Evolutionary conservation across 2,113 vertebrate species (phyloP), one percentile per base, ranked within the genome.

Genomic region (Labrus mixtus): DNA sequence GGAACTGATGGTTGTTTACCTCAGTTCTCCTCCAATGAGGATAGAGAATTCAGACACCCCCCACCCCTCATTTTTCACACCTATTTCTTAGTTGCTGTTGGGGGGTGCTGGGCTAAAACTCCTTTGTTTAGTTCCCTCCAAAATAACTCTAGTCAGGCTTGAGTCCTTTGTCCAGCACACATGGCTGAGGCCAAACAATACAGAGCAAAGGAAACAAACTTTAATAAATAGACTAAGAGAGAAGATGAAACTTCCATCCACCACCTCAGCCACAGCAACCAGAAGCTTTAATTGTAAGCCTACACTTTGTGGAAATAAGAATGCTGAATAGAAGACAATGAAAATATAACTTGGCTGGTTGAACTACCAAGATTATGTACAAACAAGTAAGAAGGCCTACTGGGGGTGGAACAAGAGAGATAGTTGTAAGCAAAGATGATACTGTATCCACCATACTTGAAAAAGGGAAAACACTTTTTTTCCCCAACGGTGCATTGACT

Each of bases 191-290:
- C n/a, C n/a, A n/a, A n/a, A n/a, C n/a, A n/a, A 58, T 36, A 37
- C 16, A 37, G 56, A 58, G 29, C 56, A 58, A 58, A 58, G 56
- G 10, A 41, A 37, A 58, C 8, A 37, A 33, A 37, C 16, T 58
- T 58, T 19, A 41, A 58, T 58, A 37, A 58, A 37, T 6, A 17
- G 56, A 17, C 56, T 58, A 36, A 58, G 33, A 37, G 16, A 58
- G 56, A 58, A 58, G 29, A 58, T 58, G 33, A 58, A 58, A 58
- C 56, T n/a, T 58, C 29, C 56, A 58, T 37, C 29, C 33, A n/a
- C 10, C 15, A 10, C 16, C 25, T 56, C 55, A 56, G 54, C 25
- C 13, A 29, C 54, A 56, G 22, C 53, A 54, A 54, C 53, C 22
- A 54, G 12, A 9, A 22, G 6, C 20, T 23, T 13, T 23, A 22